Evolutionary conservation across 1,140 invertebrate genomes (phyloP), one percentile per base, ranked within the genome.

Genomic region (Drosophila kepulauana): DNA sequence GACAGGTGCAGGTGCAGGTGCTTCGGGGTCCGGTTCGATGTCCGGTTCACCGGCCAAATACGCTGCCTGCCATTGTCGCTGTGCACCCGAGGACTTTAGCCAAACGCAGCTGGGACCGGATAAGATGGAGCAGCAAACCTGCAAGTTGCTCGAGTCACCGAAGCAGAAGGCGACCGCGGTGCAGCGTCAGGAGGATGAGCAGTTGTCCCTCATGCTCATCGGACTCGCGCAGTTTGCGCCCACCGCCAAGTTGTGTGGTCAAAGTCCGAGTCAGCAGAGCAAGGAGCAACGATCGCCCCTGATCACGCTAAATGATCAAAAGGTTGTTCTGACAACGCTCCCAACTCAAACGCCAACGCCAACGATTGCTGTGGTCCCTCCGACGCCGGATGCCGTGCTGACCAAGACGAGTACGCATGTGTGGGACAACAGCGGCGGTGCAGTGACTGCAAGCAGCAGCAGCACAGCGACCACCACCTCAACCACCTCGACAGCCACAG

Each of bases 341-440:
- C 20, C 20, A 25, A 6, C 41, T 11, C 5, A 11, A 7, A 13
- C 41, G 41, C 2, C 10, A 1, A 92, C 95, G 49, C 95, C 95
- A 15, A 95, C 95, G 91, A 97, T 97, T 82, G 94, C 96, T 11
- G 95, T 97, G 28, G 93, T 96, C 16, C 96, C 96, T 52, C 95
- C 96, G 10, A 97, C 96, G 3, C 96, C 96, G 1, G 95, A 96
- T 74, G 94, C 93, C 1, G 74, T 85, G 16, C 81, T 92, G 3
- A 92, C 90, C n/a, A 92, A 92, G 68, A 92, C 90, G 30, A 78
- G 78, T 43, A 92, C 91, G 0, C 78, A 91, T 78, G 86, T 92
- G 5, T 92, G 91, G 91, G 91, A 92, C 56, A 92, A 92, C 10
- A 86, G 66, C 2, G 72, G 77, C 0, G 80, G 81, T 5, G 45